Percentiles rank a stretch among this genome's conserved stretches.
Evolutionary conservation across 2,888 invertebrate genomes (phyloP).

Genomic region (Tenthredo mesomela): DNA sequence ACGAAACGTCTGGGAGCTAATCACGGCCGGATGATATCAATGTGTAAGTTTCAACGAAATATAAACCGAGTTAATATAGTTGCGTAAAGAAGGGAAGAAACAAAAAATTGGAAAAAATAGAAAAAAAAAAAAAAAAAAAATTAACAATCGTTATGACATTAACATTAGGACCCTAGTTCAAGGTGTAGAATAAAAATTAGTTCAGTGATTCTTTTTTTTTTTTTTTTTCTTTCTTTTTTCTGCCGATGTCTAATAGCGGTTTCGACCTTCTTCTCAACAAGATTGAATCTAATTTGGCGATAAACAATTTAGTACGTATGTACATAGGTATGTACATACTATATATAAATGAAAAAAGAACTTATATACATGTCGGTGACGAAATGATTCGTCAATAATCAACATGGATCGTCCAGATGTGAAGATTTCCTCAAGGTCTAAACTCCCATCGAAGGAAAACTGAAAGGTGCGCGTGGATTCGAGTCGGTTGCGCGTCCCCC

Average conservation of each 20-base stretch:
- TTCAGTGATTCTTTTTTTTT: neutral
- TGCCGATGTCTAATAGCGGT: neutral
- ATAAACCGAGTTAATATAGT: too few species aligned
- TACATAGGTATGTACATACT: too few species aligned
- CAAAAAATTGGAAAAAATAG: too few species aligned
- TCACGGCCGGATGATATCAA: neutral
- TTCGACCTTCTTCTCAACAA: slow-evolving; percentile 11
- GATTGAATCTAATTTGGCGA: slow-evolving; percentile 6
- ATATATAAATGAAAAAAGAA: neutral
- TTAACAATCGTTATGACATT: neutral
- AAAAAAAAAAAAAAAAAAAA: neutral
- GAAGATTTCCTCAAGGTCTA: slow-evolving; percentile 75
- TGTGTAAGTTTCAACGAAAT: slow-evolving; percentile 6
- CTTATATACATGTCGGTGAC: neutral
- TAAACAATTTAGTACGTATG: neutral
- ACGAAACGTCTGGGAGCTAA: slow-evolving; percentile 12
- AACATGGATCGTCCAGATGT: slow-evolving; percentile 64
- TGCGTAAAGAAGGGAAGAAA: neutral
- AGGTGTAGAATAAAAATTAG: neutral
- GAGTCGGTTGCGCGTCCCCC: slow-evolving; percentile 37
- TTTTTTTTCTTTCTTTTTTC: neutral
- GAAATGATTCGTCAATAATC: slow-evolving; percentile 29
- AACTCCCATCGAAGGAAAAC: slow-evolving; percentile 73
- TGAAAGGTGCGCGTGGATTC: slow-evolving; percentile 70
- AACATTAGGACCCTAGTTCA: slow-evolving; percentile 7